Evolutionary conservation across 2,113 vertebrate genomes (phyloP).

Genomic region (Mustela nigripes): DNA sequence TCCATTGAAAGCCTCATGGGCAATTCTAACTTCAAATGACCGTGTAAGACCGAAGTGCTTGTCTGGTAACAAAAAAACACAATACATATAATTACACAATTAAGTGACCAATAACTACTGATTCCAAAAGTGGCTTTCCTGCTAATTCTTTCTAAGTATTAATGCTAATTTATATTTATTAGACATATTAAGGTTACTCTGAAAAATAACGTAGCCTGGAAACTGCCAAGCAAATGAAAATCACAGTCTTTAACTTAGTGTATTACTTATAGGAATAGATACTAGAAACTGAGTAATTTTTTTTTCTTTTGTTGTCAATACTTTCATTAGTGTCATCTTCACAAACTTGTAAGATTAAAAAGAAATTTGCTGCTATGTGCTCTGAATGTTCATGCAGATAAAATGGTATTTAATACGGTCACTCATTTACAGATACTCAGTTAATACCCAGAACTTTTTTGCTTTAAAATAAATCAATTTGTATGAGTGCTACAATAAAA

Average conservation of each 20-base stretch:
- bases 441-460: background rate
- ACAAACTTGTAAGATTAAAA: background rate
- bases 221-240: conserved; percentile 37
- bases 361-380: background rate
- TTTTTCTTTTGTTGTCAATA: background rate
- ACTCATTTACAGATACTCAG: background rate
- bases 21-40: background rate
- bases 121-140: background rate
- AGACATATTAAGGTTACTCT: background rate
- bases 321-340: background rate
- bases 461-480: conserved; percentile 1
- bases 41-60: background rate
- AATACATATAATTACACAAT: background rate
- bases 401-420: background rate
- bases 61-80: background rate
- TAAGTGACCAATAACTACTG: background rate
- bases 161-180: conserved; percentile 51
- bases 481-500: background rate
- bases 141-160: conserved; percentile 40
- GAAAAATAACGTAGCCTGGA: conserved; percentile 42
- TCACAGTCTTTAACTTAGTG: conserved; percentile 11
- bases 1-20: background rate
- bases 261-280: background rate
- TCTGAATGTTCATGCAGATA: background rate
- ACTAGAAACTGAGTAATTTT: background rate